A percentile compares a stretch with the other conserved stretches of the same genome.
Evolutionary conservation across 2,888 invertebrate species (phyloP).

Genomic region (Nomada ferruginata): DNA sequence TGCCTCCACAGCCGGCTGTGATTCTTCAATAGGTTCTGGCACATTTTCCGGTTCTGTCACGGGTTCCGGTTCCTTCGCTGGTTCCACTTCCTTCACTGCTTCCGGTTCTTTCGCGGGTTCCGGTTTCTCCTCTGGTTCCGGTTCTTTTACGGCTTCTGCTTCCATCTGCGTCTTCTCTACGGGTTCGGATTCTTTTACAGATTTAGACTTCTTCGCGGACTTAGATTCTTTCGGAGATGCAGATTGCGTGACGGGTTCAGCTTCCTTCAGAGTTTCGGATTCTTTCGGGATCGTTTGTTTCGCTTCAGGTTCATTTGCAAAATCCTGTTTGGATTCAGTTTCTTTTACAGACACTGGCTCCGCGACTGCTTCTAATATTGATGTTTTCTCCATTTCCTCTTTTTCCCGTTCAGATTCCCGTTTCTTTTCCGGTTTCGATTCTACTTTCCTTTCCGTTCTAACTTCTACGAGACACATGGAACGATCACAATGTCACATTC

Average conservation of each 20-base stretch:
- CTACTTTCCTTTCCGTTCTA: constrained; percentile 55
- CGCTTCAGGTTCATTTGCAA: constrained; percentile 46
- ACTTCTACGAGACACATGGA: constrained; percentile 46
- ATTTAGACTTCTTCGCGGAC: constrained; percentile 40
- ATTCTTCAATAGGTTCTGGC: constrained; percentile 40
- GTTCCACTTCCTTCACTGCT: constrained; percentile 43
- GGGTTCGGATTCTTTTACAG: constrained; percentile 40
- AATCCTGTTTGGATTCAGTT: constrained; percentile 50
- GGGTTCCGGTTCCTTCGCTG: constrained; percentile 38
- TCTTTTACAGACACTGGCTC: constrained; percentile 53
- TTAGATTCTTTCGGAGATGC: constrained; percentile 45
- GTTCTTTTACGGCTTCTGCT: constrained; percentile 36
- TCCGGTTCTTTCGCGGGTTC: constrained; percentile 46
- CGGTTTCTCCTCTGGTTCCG: constrained; percentile 28
- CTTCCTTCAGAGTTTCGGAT: constrained; percentile 50
- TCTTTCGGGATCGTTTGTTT: constrained; percentile 36
- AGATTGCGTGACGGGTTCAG: constrained; percentile 44
- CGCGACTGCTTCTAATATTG: constrained; percentile 7
- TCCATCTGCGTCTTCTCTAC: constrained; percentile 50
- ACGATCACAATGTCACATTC: not conserved
- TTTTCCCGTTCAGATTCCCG: constrained; percentile 7
- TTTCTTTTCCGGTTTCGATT: constrained; percentile 41
- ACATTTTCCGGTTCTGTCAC: constrained; percentile 27
- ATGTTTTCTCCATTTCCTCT: constrained; percentile 8
- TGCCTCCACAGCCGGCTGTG: constrained; percentile 27